Conservation (phyloP, 1,140 invertebrate species). For the Temnothorax longispinosus region DNA sequence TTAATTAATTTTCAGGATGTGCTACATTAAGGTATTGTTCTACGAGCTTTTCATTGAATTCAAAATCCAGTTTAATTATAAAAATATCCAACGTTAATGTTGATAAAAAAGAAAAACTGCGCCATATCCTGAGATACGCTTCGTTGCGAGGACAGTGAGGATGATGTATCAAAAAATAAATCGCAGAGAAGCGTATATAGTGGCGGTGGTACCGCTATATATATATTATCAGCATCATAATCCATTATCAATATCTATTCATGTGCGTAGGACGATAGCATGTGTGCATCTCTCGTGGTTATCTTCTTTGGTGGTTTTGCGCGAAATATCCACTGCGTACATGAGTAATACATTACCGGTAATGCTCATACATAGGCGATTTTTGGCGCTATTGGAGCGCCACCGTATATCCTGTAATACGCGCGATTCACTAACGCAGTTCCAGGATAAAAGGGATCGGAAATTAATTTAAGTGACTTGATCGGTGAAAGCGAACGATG, state of each 20-base stretch:
- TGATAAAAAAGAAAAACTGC: not conserved
- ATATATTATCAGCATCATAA: slow-evolving; percentile 31
- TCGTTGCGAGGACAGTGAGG: not conserved
- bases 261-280: slow-evolving; percentile 15
- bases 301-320: slow-evolving; percentile 36
- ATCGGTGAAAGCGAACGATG: slow-evolving; percentile 37
- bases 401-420: slow-evolving; percentile 13
- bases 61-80: not conserved
- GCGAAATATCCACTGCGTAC: slow-evolving; percentile 16
- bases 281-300: slow-evolving; percentile 21
- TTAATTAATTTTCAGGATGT: not conserved
- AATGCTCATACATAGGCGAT: slow-evolving; percentile 42
- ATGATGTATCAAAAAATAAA: slow-evolving; percentile 17
- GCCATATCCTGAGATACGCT: not conserved
- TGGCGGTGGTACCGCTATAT: not conserved
- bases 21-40: not conserved
- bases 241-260: slow-evolving; percentile 45
- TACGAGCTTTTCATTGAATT: not conserved
- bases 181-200: not conserved
- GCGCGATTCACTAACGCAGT: slow-evolving; percentile 11
- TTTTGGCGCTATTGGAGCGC: slow-evolving; percentile 34
- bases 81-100: not conserved
- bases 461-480: slow-evolving; percentile 57
- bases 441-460: slow-evolving; percentile 42
- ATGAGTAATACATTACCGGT: slow-evolving; percentile 46